These are phyloP conservation scores for Camelus dromedarius DNA, from an alignment of 2,113 vertebrate species.

Conservation along the genomic window DNA sequence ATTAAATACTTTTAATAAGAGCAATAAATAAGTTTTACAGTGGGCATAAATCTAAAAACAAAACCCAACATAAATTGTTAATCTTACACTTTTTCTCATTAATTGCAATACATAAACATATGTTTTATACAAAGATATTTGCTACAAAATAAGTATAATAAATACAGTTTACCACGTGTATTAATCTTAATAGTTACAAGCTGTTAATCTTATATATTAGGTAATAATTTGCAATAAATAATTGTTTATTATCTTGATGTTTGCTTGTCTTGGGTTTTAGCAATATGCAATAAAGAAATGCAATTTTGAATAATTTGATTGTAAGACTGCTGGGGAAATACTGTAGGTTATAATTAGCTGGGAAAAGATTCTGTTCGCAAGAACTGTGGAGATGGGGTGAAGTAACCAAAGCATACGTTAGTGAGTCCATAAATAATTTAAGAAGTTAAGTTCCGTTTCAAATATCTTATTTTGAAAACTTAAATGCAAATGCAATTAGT, in stretches of 20 bases:
- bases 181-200: constrained; percentile 99
- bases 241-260: constrained; percentile 98
- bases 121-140: constrained; percentile 98
- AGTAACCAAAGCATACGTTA: constrained; percentile 88
- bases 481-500: constrained; percentile 84
- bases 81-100: constrained; percentile 98
- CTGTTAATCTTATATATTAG: constrained; percentile 99
- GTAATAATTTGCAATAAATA: constrained; percentile 99
- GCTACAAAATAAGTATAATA: constrained; percentile 98
- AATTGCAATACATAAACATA: constrained; percentile 98
- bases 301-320: constrained; percentile 95
- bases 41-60: constrained; percentile 96
- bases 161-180: constrained; percentile 94
- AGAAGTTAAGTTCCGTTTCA: constrained; percentile 87
- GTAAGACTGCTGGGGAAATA: constrained; percentile 92
- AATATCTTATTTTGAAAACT: constrained; percentile 84
- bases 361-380: constrained; percentile 87
- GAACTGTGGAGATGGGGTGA: constrained; percentile 85
- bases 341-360: constrained; percentile 91
- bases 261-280: constrained; percentile 93
- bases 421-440: constrained; percentile 89
- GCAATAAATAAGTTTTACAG: constrained; percentile 99
- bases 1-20: constrained; percentile 99
- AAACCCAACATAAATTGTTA: constrained; percentile 97
- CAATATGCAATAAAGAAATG: constrained; percentile 93